Evolutionary conservation across 1,140 invertebrate species (phyloP).

Genomic region (Drosophila pseudoananassae): DNA sequence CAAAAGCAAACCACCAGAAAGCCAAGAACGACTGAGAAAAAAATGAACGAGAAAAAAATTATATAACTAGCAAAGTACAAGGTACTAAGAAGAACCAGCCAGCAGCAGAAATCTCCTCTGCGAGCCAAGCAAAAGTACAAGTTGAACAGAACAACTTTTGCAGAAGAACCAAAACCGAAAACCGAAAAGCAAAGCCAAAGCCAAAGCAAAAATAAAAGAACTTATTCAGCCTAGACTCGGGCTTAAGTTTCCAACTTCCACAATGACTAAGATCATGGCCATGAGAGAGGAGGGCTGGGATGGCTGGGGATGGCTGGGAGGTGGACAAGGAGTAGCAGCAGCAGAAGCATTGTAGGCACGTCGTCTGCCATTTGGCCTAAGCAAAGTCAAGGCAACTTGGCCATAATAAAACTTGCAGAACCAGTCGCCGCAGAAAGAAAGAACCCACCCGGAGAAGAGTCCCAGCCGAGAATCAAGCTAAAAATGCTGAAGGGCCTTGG

Average conservation of each 20-base stretch:
- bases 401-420: constrained; percentile 78
- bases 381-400: constrained; percentile 75
- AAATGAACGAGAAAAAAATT: constrained; percentile 35
- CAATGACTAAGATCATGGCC: constrained; percentile 35
- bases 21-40: constrained; percentile 28
- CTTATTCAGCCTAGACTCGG: constrained; percentile 33
- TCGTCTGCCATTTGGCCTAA: constrained; percentile 72
- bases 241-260: constrained; percentile 24
- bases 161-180: constrained; percentile 17
- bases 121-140: constrained; percentile 64
- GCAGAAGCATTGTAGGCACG: constrained; percentile 24
- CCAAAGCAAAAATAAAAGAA: constrained; percentile 27
- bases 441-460: constrained; percentile 33
- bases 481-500: constrained; percentile 43
- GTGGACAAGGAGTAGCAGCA: constrained; percentile 40
- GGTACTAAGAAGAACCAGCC: constrained; percentile 41
- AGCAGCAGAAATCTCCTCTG: constrained; percentile 17
- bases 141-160: constrained; percentile 21
- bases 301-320: constrained; percentile 31
- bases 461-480: constrained; percentile 43
- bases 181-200: constrained; percentile 14
- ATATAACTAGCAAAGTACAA: constrained; percentile 55
- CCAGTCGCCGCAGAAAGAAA: constrained; percentile 58
- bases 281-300: constrained; percentile 26
- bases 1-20: neutral